Evolutionary conservation across 2,797 vertebrate species (phyloP).

Genomic region (Adelosebastes latens): DNA sequence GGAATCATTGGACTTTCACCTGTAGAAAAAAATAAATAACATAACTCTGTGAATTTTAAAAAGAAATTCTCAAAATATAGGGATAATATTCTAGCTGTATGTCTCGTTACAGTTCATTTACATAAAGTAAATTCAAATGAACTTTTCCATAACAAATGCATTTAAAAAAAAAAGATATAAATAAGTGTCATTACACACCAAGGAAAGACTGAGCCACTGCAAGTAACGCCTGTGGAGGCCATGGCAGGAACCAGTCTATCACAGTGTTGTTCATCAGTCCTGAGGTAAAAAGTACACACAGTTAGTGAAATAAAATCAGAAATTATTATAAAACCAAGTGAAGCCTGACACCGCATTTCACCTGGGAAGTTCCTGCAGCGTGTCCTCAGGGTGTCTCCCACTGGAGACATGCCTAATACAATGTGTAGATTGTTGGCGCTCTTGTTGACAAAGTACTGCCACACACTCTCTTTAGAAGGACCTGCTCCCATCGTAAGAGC

Average conservation of each 20-base stretch:
- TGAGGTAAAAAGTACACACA: constrained; percentile 61
- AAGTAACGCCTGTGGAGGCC: constrained; percentile 92
- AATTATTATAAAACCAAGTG: not conserved
- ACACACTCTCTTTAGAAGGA: constrained; percentile 91
- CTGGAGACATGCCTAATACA: constrained; percentile 95
- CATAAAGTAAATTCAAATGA: not conserved
- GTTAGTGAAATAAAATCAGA: not conserved
- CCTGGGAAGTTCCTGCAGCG: constrained; percentile 98
- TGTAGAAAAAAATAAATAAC: constrained; percentile 56
- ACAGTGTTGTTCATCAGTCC: constrained; percentile 97
- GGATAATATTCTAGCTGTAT: not conserved
- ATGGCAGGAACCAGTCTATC: constrained; percentile 97
- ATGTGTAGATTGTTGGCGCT: constrained; percentile 94
- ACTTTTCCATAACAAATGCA: not conserved
- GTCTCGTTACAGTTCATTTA: not conserved
- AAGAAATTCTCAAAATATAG: not conserved
- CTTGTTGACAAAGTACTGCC: constrained; percentile 96
- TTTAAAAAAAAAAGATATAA: constrained; percentile 3
- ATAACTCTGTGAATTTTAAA: not conserved
- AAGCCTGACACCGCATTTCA: constrained; percentile 52
- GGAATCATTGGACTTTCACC: constrained; percentile 88
- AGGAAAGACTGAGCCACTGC: constrained; percentile 93
- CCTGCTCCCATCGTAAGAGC: constrained; percentile 85
- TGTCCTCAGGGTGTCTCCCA: constrained; percentile 90
- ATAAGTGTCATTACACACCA: constrained; percentile 80